Conservation (phyloP, 1,140 invertebrate genomes). For the Parasteatoda tepidariorum region DNA sequence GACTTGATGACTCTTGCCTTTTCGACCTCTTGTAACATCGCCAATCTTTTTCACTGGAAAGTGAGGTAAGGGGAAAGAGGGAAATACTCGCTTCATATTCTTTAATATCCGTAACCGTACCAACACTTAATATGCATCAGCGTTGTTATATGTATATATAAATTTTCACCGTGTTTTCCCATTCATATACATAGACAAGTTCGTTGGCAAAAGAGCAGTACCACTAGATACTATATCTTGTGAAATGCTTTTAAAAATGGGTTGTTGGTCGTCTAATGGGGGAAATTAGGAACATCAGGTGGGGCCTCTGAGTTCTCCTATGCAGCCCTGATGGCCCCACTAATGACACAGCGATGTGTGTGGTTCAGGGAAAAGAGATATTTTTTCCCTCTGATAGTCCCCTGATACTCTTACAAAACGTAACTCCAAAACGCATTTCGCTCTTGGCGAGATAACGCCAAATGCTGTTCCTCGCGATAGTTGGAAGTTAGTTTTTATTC, state of each 20-base stretch:
- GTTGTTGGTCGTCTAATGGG: slow-evolving; percentile 47
- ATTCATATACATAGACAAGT: slow-evolving; percentile 18
- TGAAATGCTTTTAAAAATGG: slow-evolving; percentile 44
- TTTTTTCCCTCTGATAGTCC: not conserved
- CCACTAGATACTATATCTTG: slow-evolving; percentile 38
- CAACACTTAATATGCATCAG: not conserved
- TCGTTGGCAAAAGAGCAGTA: slow-evolving; percentile 2
- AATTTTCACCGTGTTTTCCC: not conserved
- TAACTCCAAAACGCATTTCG: not conserved
- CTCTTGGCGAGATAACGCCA: slow-evolving; percentile 19
- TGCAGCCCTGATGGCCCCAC: slow-evolving; percentile 42
- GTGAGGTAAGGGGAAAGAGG: not conserved
- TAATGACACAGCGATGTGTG: slow-evolving; percentile 32
- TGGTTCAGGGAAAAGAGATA: not conserved
- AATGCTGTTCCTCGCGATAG: not conserved
- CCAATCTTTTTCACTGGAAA: slow-evolving; percentile 18
- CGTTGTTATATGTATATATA: not conserved
- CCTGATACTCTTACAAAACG: not conserved
- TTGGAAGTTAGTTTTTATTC: slow-evolving; percentile 43
- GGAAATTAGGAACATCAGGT: slow-evolving; percentile 51
- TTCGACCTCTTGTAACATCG: slow-evolving; percentile 24
- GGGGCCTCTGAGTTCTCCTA: slow-evolving; percentile 31
- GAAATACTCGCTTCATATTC: not conserved
- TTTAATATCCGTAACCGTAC: not conserved
- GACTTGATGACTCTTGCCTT: slow-evolving; percentile 28